phyloP scores from a whole-genome alignment of 1,140 invertebrate species.

The Cardiocondyla obscurior region DNA sequence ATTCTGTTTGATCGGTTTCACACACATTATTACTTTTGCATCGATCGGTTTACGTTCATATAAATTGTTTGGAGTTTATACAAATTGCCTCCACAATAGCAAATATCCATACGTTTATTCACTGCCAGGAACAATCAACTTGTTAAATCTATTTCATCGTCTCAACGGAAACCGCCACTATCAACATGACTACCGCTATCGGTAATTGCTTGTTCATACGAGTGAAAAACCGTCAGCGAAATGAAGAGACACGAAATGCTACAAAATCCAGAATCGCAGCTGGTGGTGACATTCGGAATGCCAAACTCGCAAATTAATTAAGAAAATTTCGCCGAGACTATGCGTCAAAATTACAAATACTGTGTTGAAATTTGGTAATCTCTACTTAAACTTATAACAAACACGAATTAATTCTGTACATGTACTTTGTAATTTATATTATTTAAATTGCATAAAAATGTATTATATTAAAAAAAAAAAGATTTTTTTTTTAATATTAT shows the following conservation, averaged over 20 bases:
- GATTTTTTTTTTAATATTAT: neutral
- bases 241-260: neutral
- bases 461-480: neutral
- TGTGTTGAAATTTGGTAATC: neutral
- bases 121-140: conserved; percentile 33
- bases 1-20: conserved; percentile 7
- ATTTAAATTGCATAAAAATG: neutral
- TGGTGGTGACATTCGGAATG: neutral
- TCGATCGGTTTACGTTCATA: conserved; percentile 12
- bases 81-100: conserved; percentile 22
- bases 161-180: conserved; percentile 11
- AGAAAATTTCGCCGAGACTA: neutral
- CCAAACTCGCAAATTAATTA: conserved; percentile 41
- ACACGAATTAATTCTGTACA: neutral
- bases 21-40: conserved; percentile 42
- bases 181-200: neutral
- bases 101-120: conserved; percentile 28
- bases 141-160: conserved; percentile 36
- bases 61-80: conserved; percentile 28
- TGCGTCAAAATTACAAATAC: neutral
- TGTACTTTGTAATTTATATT: neutral
- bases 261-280: neutral
- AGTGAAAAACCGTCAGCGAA: neutral
- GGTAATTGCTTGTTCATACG: neutral
- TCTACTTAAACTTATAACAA: neutral